Percentiles rank a stretch among this genome's conserved stretches.
These are phyloP conservation scores for Apamea monoglypha DNA, from an alignment of 2,888 invertebrate species.

Conservation along the genomic window DNA sequence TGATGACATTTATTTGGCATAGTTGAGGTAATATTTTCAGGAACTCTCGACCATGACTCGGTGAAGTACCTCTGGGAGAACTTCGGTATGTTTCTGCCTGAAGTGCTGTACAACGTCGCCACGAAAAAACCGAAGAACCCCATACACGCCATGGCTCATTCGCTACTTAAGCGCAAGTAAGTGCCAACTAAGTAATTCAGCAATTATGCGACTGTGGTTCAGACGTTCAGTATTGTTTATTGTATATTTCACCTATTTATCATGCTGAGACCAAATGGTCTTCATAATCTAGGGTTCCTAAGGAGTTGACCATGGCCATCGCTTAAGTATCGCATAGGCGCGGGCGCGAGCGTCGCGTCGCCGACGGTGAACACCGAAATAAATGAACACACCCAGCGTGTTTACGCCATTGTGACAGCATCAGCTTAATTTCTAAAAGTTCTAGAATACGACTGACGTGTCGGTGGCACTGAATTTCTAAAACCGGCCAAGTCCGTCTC, in stretches of 20 bases:
- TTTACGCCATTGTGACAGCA: neutral
- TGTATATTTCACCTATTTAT: neutral
- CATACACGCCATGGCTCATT: conserved; percentile 81
- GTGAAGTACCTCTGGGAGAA: conserved; percentile 81
- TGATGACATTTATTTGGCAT: neutral
- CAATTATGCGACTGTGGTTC: neutral
- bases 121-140: conserved; percentile 77
- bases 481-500: neutral
- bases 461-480: neutral
- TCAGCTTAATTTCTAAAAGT: neutral
- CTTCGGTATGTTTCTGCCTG: conserved; percentile 78
- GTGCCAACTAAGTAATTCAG: conserved; percentile 6
- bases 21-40: conserved; percentile 64
- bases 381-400: neutral
- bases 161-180: conserved; percentile 79
- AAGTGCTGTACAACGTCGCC: conserved; percentile 76
- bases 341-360: neutral
- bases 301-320: neutral
- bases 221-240: conserved; percentile 5
- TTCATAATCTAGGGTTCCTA: neutral
- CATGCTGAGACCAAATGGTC: neutral
- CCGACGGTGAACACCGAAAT: neutral
- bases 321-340: neutral
- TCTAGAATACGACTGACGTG: neutral
- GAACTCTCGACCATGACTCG: conserved; percentile 72